phyloP scores from a whole-genome alignment of 2,797 vertebrate genomes.

The Microctenopoma lineatum region DNA sequence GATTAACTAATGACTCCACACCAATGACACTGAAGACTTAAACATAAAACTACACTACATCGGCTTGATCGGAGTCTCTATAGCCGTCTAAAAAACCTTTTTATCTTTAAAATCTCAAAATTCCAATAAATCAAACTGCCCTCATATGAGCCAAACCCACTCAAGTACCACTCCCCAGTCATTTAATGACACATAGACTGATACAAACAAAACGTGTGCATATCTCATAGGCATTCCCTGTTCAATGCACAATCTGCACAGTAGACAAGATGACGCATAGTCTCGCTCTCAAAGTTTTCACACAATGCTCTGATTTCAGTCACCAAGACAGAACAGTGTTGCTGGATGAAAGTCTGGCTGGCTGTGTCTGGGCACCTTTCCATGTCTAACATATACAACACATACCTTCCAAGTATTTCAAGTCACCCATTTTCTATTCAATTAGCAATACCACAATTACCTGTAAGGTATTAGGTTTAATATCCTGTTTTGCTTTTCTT shows the following conservation, averaged over 20 bases:
- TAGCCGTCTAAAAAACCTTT: neutral
- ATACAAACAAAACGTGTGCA: slow-evolving; percentile 45
- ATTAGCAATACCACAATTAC: neutral
- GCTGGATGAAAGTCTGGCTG: slow-evolving; percentile 19
- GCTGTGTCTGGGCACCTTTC: neutral
- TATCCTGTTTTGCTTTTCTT: neutral
- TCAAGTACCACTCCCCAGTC: slow-evolving; percentile 42
- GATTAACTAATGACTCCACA: slow-evolving; percentile 38
- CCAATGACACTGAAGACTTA: neutral
- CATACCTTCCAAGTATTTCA: neutral
- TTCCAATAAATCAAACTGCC: neutral
- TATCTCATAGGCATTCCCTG: slow-evolving; percentile 55
- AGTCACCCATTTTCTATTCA: slow-evolving; percentile 5
- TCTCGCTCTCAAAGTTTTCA: slow-evolving; percentile 40
- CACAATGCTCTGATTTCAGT: slow-evolving; percentile 60
- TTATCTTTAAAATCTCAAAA: neutral
- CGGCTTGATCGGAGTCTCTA: neutral
- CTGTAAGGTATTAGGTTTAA: neutral
- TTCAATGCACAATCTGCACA: slow-evolving; percentile 42
- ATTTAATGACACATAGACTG: slow-evolving; percentile 55
- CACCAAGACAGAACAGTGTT: slow-evolving; percentile 12
- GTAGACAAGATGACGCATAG: slow-evolving; percentile 45
- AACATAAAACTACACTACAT: neutral
- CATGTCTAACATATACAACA: slow-evolving; percentile 3
- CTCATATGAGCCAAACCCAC: slow-evolving; percentile 29